A percentile compares a stretch with the other conserved stretches of the same genome.
These are phyloP conservation scores for Sardina pilchardus DNA, from an alignment of 2,113 vertebrate species.

Conservation along the genomic window DNA sequence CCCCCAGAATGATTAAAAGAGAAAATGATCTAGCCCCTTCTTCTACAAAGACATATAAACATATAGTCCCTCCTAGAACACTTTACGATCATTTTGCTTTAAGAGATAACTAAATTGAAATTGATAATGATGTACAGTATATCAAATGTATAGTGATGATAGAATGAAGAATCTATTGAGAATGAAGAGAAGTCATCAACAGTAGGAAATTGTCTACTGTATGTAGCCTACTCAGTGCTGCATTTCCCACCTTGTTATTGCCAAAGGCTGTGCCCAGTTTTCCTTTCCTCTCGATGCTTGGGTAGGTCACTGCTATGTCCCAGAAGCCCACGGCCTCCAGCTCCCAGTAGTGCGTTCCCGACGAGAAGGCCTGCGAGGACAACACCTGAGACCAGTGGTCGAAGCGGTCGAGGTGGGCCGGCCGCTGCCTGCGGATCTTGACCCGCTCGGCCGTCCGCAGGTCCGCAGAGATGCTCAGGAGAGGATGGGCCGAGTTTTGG, in stretches of 20 bases:
- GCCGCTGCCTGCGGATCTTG: constrained; percentile 53
- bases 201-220: too few species aligned
- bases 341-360: constrained; percentile 74
- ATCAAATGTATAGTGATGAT: neutral
- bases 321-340: constrained; percentile 71
- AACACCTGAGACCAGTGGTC: constrained; percentile 75
- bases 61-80: too few species aligned
- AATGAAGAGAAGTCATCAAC: too few species aligned
- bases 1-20: too few species aligned
- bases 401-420: constrained; percentile 64
- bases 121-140: too few species aligned
- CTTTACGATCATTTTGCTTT: too few species aligned
- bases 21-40: too few species aligned
- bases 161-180: too few species aligned
- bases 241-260: constrained; percentile 63
- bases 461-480: constrained; percentile 66
- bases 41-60: too few species aligned
- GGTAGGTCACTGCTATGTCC: constrained; percentile 69
- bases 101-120: too few species aligned
- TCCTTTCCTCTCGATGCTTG: constrained; percentile 68
- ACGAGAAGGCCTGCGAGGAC: constrained; percentile 59
- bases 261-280: constrained; percentile 69
- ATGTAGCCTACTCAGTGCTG: too few species aligned
- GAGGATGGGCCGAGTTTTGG: constrained; percentile 67
- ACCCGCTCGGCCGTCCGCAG: constrained; percentile 60